Percentiles rank a stretch among this genome's conserved stretches.
phyloP scores from a whole-genome alignment of 2,888 invertebrate genomes.

The Dryocosmus kuriphilus region DNA sequence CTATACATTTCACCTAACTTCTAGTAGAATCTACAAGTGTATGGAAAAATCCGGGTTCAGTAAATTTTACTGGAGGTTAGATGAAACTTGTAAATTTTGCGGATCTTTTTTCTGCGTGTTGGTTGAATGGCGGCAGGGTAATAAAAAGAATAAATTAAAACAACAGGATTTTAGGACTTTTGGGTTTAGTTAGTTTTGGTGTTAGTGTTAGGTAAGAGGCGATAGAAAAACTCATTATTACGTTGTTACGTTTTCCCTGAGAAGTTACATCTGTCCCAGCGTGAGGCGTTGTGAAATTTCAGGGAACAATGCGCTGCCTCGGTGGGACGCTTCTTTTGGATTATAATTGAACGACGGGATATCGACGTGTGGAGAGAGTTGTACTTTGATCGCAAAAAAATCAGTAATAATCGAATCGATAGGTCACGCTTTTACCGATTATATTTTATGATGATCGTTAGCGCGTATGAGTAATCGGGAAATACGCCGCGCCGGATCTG shows the following conservation, averaged over 20 bases:
- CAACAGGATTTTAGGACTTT: neutral
- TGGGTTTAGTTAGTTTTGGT: neutral
- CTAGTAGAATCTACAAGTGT: too few relatives aligned
- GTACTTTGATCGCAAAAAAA: constrained; percentile 46
- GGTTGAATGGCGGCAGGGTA: neutral
- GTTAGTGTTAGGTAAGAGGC: constrained; percentile 19
- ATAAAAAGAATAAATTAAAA: constrained; percentile 20
- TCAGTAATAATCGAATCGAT: constrained; percentile 61
- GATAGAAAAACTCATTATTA: constrained; percentile 7
- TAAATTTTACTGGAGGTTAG: too few relatives aligned
- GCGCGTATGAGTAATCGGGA: constrained; percentile 51
- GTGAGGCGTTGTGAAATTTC: constrained; percentile 39
- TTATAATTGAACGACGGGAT: constrained; percentile 68
- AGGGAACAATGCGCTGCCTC: constrained; percentile 61
- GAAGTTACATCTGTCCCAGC: constrained; percentile 63
- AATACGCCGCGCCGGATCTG: constrained; percentile 51
- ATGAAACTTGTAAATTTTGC: too few relatives aligned
- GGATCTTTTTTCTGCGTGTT: too few relatives aligned
- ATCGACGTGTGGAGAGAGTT: constrained; percentile 46
- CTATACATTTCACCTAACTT: too few relatives aligned
- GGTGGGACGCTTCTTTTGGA: constrained; percentile 62
- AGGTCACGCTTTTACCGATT: constrained; percentile 25
- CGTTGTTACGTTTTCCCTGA: constrained; percentile 15
- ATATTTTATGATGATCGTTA: constrained; percentile 13
- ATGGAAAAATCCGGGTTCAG: too few relatives aligned